These are phyloP conservation scores for Gerris lacustris DNA, from an alignment of 2,888 invertebrate species.

Conservation along the genomic window DNA sequence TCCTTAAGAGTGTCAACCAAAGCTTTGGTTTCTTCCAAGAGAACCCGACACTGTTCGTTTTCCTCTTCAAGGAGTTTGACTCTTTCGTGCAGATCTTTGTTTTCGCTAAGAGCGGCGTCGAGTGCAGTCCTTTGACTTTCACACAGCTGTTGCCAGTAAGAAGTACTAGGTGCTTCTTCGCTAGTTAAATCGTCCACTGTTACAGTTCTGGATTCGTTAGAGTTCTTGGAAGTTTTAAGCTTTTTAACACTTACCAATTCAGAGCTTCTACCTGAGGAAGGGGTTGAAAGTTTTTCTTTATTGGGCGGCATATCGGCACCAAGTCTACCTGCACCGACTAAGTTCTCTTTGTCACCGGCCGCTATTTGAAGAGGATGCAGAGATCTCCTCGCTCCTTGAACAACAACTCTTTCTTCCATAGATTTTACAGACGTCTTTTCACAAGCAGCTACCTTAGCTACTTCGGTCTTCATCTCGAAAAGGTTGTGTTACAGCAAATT, in stretches of 20 bases:
- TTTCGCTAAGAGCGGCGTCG: constrained; percentile 60
- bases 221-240: constrained; percentile 38
- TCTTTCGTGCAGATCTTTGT: constrained; percentile 46
- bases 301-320: constrained; percentile 23
- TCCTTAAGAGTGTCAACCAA: constrained; percentile 65
- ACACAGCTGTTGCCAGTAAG: constrained; percentile 64
- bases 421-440: not conserved
- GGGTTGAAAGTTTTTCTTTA: constrained; percentile 40
- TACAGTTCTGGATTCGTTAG: constrained; percentile 37
- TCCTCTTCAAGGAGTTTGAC: constrained; percentile 48
- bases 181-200: constrained; percentile 57
- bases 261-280: constrained; percentile 30
- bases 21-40: constrained; percentile 60
- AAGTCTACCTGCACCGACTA: constrained; percentile 51
- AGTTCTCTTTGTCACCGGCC: constrained; percentile 62
- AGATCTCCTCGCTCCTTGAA: constrained; percentile 44
- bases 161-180: constrained; percentile 39
- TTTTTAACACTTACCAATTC: constrained; percentile 12
- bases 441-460: constrained; percentile 11
- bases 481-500: not conserved
- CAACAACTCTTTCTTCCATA: constrained; percentile 7
- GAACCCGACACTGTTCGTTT: constrained; percentile 52
- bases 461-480: constrained; percentile 37
- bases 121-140: constrained; percentile 59
- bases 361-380: constrained; percentile 61